phyloP scores from a whole-genome alignment of 2,888 invertebrate genomes.

The Diogma glabrata region DNA sequence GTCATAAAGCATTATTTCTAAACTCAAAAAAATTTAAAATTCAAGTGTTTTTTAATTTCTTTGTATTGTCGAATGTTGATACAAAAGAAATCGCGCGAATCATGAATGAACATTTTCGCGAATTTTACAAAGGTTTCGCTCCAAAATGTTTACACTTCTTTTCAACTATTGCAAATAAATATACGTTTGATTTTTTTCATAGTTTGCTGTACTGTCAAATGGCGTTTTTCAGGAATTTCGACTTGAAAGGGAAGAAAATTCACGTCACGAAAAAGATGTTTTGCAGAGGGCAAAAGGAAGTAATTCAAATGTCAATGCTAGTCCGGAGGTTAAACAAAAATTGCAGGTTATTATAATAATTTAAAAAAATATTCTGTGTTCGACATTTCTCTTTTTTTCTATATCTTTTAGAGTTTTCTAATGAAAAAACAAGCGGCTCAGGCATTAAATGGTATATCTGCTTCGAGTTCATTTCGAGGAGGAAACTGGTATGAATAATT shows the following conservation, averaged over 20 bases:
- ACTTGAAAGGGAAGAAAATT: slow-evolving; percentile 67
- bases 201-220: slow-evolving; percentile 39
- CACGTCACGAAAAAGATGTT: slow-evolving; percentile 75
- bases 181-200: too few species aligned
- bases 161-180: too few species aligned
- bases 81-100: too few species aligned
- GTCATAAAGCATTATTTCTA: too few species aligned
- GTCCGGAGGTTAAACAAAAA: slow-evolving; percentile 91
- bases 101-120: too few species aligned
- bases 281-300: slow-evolving; percentile 88
- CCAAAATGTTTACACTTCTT: too few species aligned
- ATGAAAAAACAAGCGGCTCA: slow-evolving; percentile 71
- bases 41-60: too few species aligned
- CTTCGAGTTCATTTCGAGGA: slow-evolving; percentile 59
- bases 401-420: slow-evolving; percentile 52
- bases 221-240: slow-evolving; percentile 60
- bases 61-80: too few species aligned
- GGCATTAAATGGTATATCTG: slow-evolving; percentile 55
- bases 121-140: too few species aligned
- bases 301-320: slow-evolving; percentile 92
- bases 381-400: background rate
- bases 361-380: too few species aligned
- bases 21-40: too few species aligned
- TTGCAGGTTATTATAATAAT: slow-evolving; percentile 57
- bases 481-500: too few species aligned